Evolutionary conservation across 2,888 invertebrate species (phyloP).

Genomic region (Hirtodrosophila trivittata): DNA sequence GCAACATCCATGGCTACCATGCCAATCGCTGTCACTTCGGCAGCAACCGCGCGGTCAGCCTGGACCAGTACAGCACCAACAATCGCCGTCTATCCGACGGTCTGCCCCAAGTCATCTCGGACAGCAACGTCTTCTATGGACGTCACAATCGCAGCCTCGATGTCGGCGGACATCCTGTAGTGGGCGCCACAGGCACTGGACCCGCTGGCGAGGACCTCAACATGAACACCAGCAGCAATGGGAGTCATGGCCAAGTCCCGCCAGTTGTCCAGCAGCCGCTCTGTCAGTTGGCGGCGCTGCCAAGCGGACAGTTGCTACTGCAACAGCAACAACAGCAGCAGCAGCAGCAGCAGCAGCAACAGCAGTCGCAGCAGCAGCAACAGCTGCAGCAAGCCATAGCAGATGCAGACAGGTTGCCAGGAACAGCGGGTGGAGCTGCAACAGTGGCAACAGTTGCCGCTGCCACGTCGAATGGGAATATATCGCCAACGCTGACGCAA

Average conservation of each 20-base stretch:
- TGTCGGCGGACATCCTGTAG: conserved; percentile 10
- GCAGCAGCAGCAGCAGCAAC: conserved; percentile 23
- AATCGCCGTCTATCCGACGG: conserved; percentile 84
- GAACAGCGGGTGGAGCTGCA: conserved; percentile 15
- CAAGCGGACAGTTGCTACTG: conserved; percentile 6
- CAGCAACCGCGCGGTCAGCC: conserved; percentile 84
- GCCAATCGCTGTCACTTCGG: conserved; percentile 83
- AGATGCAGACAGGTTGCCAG: conserved; percentile 32
- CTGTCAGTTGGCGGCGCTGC: conserved; percentile 11
- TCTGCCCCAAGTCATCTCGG: conserved; percentile 83
- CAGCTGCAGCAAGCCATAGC: conserved; percentile 30
- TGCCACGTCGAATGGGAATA: conserved; percentile 73
- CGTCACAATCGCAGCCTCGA: conserved; percentile 81
- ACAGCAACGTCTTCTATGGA: conserved; percentile 84
- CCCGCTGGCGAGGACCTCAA: conserved; percentile 67
- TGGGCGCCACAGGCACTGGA: conserved; percentile 16
- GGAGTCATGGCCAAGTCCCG: conserved; percentile 33
- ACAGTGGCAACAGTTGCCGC: conserved; percentile 29
- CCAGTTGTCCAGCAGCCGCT: conserved; percentile 40
- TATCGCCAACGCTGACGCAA: conserved; percentile 68
- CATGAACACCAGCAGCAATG: conserved; percentile 56
- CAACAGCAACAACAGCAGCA: conserved; percentile 23
- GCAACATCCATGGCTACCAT: conserved; percentile 84
- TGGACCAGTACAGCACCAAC: conserved; percentile 84
- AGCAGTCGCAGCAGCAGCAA: conserved; percentile 24